Base-by-base conservation (phyloP, 2,888 invertebrate species). In the Gnatocerus cornutus region DNA sequence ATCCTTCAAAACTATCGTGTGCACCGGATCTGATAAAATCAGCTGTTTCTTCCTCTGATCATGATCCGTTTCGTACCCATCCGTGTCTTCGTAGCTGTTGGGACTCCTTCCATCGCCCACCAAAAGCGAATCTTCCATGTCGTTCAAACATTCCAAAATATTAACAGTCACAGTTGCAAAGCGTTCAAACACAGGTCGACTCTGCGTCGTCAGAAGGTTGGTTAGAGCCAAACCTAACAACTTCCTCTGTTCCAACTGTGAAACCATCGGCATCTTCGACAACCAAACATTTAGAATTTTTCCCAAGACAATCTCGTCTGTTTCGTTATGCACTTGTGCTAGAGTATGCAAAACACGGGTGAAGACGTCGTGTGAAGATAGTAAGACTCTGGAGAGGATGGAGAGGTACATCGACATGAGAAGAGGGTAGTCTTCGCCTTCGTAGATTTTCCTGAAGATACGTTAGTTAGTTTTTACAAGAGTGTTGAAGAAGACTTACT, bases 181-280 rank as follows among this genome's bases (percentile, higher is more conserved):
- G 73, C 91, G 87, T 77, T 92, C 90, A 65, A 93, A 84, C 43
- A 95, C 90, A 16, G 90, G 87, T 65, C 89, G 85, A 80, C 91
- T 92, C 78, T 91, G 90, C 46, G 90, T 88, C 50, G 93, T 90
- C 68, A 94, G 85, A 52, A 93, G 83, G 53, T 90, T 91, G 6
- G 89, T 90, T 41, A 93, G 84, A n/a, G 92, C 92, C 84, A 87
- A 77, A 68, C 80, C 85, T 73, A 95, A 89, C 29, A 97, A 87
- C 84, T 98, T 98, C 79, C 93, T 90, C 83, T 93, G 89, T 79
- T 95, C 94, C 6, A 91, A 88, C 75, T 94, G 93, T 0, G 93
- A 90, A 1, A 95, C 91, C 59, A 91, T 85, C 39, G 92, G 90
- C 90, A 96, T 93, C 83, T 91, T 92, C 72, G 90, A 89, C 5